A percentile compares a stretch with the other conserved stretches of the same genome.
These are phyloP conservation scores for Archips crataeganus DNA, from an alignment of 2,888 invertebrate genomes.

Conservation along the genomic window DNA sequence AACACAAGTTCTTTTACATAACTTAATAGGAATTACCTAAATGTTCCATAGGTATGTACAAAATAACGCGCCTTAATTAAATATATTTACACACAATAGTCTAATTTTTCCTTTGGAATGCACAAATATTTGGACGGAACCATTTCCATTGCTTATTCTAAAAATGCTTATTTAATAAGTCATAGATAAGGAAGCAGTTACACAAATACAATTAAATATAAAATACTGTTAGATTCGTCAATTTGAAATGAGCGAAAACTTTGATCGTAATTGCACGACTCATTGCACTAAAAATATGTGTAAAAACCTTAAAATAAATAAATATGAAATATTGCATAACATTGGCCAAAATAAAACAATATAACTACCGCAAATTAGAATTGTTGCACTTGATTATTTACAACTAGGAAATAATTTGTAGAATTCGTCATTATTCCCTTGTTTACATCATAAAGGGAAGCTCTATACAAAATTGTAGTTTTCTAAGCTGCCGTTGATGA, in stretches of 20 bases:
- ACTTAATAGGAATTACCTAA: constrained; percentile 24
- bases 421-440: too few species aligned
- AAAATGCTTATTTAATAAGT: constrained; percentile 43
- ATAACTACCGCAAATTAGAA: too few species aligned
- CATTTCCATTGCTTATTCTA: constrained; percentile 55
- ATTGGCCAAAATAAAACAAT: not conserved
- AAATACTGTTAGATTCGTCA: constrained; percentile 54
- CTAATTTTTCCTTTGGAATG: constrained; percentile 81
- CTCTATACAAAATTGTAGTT: too few species aligned
- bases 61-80: constrained; percentile 28
- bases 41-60: constrained; percentile 37
- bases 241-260: constrained; percentile 48
- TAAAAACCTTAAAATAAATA: constrained; percentile 11
- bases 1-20: constrained; percentile 22
- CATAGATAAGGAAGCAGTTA: constrained; percentile 43
- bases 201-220: constrained; percentile 51
- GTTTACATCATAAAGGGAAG: too few species aligned
- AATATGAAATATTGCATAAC: constrained; percentile 12
- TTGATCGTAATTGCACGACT: constrained; percentile 49
- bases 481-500: too few species aligned
- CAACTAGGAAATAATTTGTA: too few species aligned
- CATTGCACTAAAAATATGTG: constrained; percentile 37
- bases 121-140: constrained; percentile 80
- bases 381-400: too few species aligned
- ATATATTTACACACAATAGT: constrained; percentile 37